Conservation (phyloP, 2,888 invertebrate genomes). For the Sarcophaga subvicina region DNA sequence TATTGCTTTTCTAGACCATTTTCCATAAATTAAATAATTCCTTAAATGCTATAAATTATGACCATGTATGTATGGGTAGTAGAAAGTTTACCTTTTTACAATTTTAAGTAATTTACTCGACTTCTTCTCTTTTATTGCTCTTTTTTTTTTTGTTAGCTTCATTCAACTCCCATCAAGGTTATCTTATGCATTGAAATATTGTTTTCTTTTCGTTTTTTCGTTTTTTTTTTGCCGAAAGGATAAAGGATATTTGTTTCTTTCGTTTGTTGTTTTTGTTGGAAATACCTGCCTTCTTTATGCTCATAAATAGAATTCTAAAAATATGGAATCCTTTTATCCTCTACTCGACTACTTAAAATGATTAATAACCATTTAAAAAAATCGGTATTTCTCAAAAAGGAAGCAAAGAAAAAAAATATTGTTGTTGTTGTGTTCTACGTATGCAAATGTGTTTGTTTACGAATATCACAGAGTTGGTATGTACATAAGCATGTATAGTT, state of each 20-base stretch:
- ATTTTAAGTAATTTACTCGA: constrained; percentile 26
- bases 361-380: constrained; percentile 62
- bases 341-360: constrained; percentile 63
- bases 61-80: constrained; percentile 6
- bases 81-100: constrained; percentile 12
- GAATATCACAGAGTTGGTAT: background rate
- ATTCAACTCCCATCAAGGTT: constrained; percentile 44
- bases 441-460: background rate
- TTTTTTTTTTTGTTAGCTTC: background rate
- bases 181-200: constrained; percentile 46
- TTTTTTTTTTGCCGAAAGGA: background rate
- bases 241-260: background rate
- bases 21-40: constrained; percentile 36
- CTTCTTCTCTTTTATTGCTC: background rate
- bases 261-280: background rate
- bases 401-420: background rate
- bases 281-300: constrained; percentile 25
- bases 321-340: constrained; percentile 42
- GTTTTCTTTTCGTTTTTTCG: background rate
- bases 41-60: constrained; percentile 26
- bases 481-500: background rate
- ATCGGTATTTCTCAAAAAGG: constrained; percentile 14
- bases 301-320: constrained; percentile 15
- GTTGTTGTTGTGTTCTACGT: background rate
- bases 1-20: background rate